phyloP scores from a whole-genome alignment of 2,888 invertebrate species.

The Agrotis clavis region DNA sequence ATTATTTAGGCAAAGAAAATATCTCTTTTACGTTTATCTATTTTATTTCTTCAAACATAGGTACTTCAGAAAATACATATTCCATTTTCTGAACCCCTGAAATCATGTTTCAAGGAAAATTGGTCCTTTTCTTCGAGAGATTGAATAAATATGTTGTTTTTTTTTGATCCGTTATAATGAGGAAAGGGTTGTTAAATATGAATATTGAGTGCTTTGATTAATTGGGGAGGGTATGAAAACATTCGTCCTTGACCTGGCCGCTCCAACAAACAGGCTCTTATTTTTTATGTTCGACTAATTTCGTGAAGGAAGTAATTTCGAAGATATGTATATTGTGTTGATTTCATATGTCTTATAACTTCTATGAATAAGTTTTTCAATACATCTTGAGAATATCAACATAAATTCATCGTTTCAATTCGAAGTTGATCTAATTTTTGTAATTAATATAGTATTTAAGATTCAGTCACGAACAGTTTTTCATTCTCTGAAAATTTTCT shows the following conservation, averaged over 20 bases:
- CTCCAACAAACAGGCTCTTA: constrained; percentile 24
- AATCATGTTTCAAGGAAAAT: constrained; percentile 9
- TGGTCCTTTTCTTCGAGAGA: background rate
- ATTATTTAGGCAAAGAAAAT: background rate
- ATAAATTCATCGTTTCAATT: background rate
- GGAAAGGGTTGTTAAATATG: constrained; percentile 37
- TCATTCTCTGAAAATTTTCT: too few species aligned
- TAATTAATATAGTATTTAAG: too few species aligned
- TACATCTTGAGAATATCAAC: background rate
- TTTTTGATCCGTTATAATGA: constrained; percentile 21
- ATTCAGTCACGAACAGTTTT: too few species aligned
- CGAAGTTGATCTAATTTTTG: too few species aligned
- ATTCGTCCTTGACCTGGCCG: constrained; percentile 34
- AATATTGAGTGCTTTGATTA: constrained; percentile 46
- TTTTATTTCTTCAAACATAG: constrained; percentile 4
- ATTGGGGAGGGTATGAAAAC: constrained; percentile 31
- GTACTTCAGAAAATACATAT: background rate
- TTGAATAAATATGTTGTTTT: background rate
- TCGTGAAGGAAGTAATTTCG: constrained; percentile 25
- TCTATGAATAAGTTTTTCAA: background rate
- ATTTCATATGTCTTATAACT: constrained; percentile 6
- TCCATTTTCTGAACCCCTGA: background rate
- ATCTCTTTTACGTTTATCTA: background rate
- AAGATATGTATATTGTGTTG: background rate
- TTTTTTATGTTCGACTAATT: constrained; percentile 23